Evolutionary conservation across 1,140 invertebrate genomes (phyloP).

Genomic region (Antheraea pernyi): DNA sequence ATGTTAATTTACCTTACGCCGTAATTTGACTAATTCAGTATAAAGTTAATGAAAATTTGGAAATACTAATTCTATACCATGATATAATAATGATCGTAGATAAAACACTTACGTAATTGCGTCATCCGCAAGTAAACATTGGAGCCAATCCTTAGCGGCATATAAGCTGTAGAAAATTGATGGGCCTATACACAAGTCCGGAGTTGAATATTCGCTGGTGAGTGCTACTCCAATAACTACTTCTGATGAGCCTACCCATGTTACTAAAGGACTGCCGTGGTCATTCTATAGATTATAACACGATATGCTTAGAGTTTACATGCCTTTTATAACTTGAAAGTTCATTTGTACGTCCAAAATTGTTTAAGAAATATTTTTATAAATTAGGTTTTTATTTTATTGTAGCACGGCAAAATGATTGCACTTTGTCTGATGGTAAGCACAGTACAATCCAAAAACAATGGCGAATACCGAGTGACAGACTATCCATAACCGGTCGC

Average conservation of each 20-base stretch:
- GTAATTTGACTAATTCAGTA: too few species aligned
- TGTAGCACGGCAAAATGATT: too few species aligned
- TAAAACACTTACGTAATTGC: not conserved
- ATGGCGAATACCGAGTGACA: too few species aligned
- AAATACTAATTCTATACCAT: too few species aligned
- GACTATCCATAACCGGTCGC: too few species aligned
- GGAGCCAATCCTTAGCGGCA: not conserved
- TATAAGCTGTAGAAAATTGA: constrained; percentile 46
- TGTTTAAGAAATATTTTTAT: too few species aligned
- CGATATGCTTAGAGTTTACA: not conserved
- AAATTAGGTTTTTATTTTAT: too few species aligned
- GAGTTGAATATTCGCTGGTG: constrained; percentile 15
- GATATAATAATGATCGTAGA: not conserved
- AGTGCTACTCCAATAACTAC: constrained; percentile 24
- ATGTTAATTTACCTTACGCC: too few species aligned
- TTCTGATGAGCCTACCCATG: constrained; percentile 25
- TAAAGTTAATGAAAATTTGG: too few species aligned
- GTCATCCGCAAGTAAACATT: not conserved
- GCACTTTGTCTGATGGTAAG: too few species aligned
- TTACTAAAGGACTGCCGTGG: constrained; percentile 23
- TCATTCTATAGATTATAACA: constrained; percentile 11
- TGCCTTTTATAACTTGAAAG: not conserved
- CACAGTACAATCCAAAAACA: too few species aligned
- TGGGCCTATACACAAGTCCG: constrained; percentile 33
- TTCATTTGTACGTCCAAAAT: too few species aligned